A percentile compares a stretch with the other conserved stretches of the same genome.
phyloP scores from a whole-genome alignment of 2,113 vertebrate genomes.

The Myanophis thanlyinensis region DNA sequence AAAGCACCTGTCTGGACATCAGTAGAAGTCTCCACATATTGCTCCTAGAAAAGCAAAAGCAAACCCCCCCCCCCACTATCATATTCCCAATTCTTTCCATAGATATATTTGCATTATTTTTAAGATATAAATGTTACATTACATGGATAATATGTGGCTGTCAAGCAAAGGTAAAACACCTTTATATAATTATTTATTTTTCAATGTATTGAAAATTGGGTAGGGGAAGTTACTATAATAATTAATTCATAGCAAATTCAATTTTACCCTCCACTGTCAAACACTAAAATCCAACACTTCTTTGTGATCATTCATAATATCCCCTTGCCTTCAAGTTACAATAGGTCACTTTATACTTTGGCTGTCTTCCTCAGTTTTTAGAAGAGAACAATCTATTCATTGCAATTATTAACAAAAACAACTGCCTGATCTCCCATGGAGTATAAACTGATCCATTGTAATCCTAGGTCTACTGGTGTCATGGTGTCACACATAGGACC shows the following conservation, averaged over 20 bases:
- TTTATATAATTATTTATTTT: conserved; percentile 30
- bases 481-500: background rate
- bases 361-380: background rate
- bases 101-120: conserved; percentile 39
- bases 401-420: background rate
- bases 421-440: background rate
- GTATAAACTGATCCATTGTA: background rate
- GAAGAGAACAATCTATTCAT: background rate
- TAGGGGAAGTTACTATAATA: conserved; percentile 14
- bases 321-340: background rate
- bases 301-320: background rate
- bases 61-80: background rate
- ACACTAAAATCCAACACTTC: conserved; percentile 30
- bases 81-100: background rate
- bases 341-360: background rate
- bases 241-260: conserved; percentile 37
- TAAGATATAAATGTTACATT: conserved; percentile 30
- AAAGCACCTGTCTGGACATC: background rate
- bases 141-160: conserved; percentile 23
- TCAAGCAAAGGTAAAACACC: conserved; percentile 30
- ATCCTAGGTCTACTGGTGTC: background rate
- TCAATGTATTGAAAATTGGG: conserved; percentile 13
- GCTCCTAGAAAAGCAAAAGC: background rate
- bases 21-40: background rate
- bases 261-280: conserved; percentile 20